Base-by-base conservation (phyloP, 2,888 invertebrate genomes). In the Ommatoiulus sabulosus region DNA sequence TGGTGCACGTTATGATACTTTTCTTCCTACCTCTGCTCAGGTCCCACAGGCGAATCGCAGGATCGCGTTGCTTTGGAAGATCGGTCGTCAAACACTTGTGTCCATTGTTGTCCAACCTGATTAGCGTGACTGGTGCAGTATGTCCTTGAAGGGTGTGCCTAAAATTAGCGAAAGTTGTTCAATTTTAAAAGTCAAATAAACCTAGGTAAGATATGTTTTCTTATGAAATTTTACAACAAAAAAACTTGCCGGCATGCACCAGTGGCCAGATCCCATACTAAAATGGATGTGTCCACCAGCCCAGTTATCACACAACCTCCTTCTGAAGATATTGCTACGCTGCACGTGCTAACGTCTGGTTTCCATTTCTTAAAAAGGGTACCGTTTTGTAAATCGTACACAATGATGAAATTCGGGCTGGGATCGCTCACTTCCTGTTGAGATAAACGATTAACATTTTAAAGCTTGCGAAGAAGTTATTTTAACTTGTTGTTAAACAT, bases 351-450 rank as follows among this genome's bases (percentile, higher is more conserved):
- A 90, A 95, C 96, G 44, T 95, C 95, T 0, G 97, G 97, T 93
- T 97, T 97, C 96, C 97, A 97, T 93, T 97, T 97, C 93, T 97
- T 97, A 93, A 97, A 97, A 91, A 97, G 93, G 0, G 97, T 97
- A 88, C 97, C 97, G 90, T 97, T 97, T 93, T 96, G 96, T 86
- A 97, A 94, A 93, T 97, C 97, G 92, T 97, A 97, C 87, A 97
- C 97, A 87, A 97, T 96, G 89, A 97, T 96, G 93, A 97, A 97
- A 94, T 97, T 97, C 0, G 97, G 96, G 89, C 95, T 95, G 0
- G 96, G 96, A 92, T 97, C 96, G 91, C 95, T 95, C 57, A 95
- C 94, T 93, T 95, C 95, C 92, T 95, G 94, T 8, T 89, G 17
- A 24, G 17, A 86, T 44, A n/a, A n/a, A 86, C 20, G 4, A 57